Evolutionary conservation across 1,140 invertebrate species (phyloP).

Genomic region (Drosophila malerkotliana): DNA sequence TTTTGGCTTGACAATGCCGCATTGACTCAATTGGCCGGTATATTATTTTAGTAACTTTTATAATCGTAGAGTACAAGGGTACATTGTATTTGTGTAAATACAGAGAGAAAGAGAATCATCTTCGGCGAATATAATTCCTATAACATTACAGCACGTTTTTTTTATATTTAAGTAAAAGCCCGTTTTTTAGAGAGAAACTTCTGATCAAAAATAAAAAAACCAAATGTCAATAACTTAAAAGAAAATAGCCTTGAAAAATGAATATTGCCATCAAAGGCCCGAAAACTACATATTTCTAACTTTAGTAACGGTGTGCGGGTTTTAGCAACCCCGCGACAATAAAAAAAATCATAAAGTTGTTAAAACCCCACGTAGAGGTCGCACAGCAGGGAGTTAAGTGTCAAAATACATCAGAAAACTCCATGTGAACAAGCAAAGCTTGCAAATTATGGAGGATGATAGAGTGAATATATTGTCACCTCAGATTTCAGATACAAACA

Average conservation of each 20-base stretch:
- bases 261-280: conserved; percentile 43
- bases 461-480: conserved; percentile 27
- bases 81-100: no score
- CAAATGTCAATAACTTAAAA: neutral
- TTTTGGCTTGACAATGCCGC: no score
- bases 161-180: no score
- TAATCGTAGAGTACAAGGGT: no score
- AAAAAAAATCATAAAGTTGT: conserved; percentile 18
- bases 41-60: no score
- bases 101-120: no score
- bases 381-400: conserved; percentile 36
- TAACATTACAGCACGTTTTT: no score
- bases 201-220: no score
- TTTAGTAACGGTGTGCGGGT: conserved; percentile 44
- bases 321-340: conserved; percentile 34
- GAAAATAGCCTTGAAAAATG: conserved; percentile 10
- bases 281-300: neutral
- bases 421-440: conserved; percentile 28
- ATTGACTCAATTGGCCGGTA: no score
- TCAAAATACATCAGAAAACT: conserved; percentile 48
- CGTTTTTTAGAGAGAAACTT: no score
- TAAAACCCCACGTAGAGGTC: conserved; percentile 50
- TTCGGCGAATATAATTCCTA: no score
- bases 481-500: neutral
- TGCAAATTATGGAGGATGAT: conserved; percentile 25